Percentiles rank a stretch among this genome's conserved stretches.
These are phyloP conservation scores for Troides aeacus DNA, from an alignment of 2,888 invertebrate genomes.

Conservation along the genomic window DNA sequence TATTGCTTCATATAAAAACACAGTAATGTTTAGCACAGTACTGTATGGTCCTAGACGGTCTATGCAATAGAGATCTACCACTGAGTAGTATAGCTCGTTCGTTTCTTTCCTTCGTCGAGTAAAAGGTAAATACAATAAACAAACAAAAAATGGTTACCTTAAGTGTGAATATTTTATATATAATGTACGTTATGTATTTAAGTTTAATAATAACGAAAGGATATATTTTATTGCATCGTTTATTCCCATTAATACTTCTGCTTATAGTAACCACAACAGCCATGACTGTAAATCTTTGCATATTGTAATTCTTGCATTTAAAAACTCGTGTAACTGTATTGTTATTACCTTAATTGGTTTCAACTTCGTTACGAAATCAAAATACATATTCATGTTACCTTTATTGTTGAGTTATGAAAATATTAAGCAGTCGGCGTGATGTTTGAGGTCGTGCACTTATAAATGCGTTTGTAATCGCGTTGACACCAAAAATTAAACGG, in stretches of 20 bases:
- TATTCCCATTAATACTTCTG: constrained; percentile 3
- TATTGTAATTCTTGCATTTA: constrained; percentile 17
- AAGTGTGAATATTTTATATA: not conserved
- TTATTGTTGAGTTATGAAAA: constrained; percentile 15
- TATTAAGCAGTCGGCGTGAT: constrained; percentile 5
- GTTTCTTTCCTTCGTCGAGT: too few relatives aligned
- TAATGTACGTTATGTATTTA: not conserved
- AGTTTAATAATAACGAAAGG: not conserved
- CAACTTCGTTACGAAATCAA: constrained; percentile 11
- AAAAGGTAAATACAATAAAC: too few relatives aligned
- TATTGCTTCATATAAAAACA: too few relatives aligned
- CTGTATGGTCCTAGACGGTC: too few relatives aligned
- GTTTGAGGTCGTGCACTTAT: constrained; percentile 7
- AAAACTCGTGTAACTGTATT: constrained; percentile 15
- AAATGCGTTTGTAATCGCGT: constrained; percentile 11
- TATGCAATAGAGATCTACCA: too few relatives aligned
- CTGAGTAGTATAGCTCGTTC: too few relatives aligned
- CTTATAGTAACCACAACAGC: constrained; percentile 2
- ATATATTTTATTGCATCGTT: not conserved
- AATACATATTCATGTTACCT: constrained; percentile 12
- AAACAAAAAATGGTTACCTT: too few relatives aligned
- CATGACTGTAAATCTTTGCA: constrained; percentile 13
- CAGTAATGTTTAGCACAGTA: too few relatives aligned
- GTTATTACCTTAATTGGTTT: constrained; percentile 20
- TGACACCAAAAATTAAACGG: constrained; percentile 11